Evolutionary conservation across 2,113 vertebrate species (phyloP).

Genomic region (Dasyprocta punctata): DNA sequence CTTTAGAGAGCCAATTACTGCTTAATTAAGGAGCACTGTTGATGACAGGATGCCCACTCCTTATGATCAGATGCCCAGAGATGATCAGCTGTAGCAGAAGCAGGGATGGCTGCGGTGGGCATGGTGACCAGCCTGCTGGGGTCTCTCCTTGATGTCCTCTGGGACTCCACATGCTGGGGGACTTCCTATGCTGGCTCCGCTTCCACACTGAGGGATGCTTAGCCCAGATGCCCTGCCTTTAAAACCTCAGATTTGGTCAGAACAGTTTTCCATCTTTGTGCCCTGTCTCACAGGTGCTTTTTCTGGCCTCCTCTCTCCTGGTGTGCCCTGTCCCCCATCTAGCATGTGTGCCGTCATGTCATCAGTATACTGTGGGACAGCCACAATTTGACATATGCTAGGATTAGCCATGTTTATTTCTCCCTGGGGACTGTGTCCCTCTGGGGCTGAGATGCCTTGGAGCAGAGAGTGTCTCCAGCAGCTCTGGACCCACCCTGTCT

Average conservation of each 20-base stretch:
- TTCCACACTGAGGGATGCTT: too few relatives aligned
- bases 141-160: background rate
- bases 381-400: background rate
- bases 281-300: background rate
- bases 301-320: background rate
- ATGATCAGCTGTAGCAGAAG: background rate
- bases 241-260: background rate
- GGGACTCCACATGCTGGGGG: background rate
- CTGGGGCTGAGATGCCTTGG: too few relatives aligned
- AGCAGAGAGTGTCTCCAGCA: background rate
- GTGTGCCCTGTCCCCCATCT: background rate
- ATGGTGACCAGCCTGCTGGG: rapidly evolving
- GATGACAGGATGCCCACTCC: background rate
- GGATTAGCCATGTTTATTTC: background rate
- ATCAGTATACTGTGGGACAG: rapidly evolving
- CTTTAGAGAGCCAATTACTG: slow-evolving; percentile 32
- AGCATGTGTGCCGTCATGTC: rapidly evolving
- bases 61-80: background rate
- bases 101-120: rapidly evolving
- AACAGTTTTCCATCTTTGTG: background rate
- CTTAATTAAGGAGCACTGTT: slow-evolving; percentile 26
- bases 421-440: rapidly evolving
- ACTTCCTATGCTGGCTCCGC: background rate
- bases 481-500: too few relatives aligned
- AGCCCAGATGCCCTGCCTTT: background rate